phyloP scores from a whole-genome alignment of 2,888 invertebrate genomes.

The Nowickia ferox region DNA sequence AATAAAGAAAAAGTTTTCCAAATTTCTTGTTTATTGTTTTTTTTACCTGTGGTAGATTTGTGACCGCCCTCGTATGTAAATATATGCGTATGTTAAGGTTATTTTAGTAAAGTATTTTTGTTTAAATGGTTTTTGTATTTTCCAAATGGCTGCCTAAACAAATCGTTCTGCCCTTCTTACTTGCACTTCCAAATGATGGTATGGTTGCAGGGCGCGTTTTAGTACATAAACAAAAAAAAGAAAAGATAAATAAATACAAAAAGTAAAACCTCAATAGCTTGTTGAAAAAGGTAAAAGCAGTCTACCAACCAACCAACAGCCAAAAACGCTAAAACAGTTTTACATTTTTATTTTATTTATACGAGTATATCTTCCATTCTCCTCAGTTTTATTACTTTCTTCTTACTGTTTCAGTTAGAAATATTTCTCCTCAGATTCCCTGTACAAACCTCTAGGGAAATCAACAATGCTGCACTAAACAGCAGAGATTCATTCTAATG shows the following conservation, averaged over 20 bases:
- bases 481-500: constrained; percentile 82
- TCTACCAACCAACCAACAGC: neutral
- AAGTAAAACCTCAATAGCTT: constrained; percentile 35
- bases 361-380: neutral
- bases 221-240: constrained; percentile 35
- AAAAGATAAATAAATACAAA: neutral
- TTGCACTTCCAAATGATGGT: neutral
- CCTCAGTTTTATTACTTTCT: constrained; percentile 31
- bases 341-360: constrained; percentile 23
- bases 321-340: constrained; percentile 36
- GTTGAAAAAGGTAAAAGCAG: constrained; percentile 10
- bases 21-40: no score
- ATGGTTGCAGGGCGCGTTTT: neutral
- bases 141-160: constrained; percentile 31
- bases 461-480: constrained; percentile 72
- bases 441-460: constrained; percentile 77
- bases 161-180: neutral
- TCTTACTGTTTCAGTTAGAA: constrained; percentile 15
- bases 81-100: neutral
- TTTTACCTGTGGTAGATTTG: no score
- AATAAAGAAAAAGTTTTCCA: no score
- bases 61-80: no score
- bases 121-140: constrained; percentile 23
- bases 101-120: neutral
- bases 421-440: constrained; percentile 49